Evolutionary conservation across 1,140 invertebrate genomes (phyloP).

Genomic region (Drosophila micromelanica): DNA sequence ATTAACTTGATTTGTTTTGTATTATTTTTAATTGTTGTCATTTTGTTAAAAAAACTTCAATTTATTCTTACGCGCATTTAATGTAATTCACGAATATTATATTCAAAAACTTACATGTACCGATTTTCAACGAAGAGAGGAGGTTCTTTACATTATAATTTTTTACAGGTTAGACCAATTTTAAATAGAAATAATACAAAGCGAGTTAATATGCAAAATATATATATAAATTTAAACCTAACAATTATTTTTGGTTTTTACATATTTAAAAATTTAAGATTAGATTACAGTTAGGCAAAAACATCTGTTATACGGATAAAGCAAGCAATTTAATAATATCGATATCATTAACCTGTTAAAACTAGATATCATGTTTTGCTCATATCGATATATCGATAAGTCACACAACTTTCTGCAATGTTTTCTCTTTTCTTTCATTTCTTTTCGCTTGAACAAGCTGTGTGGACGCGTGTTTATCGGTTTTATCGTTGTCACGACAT

Average conservation of each 20-base stretch:
- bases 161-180: conserved; percentile 79
- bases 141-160: conserved; percentile 18
- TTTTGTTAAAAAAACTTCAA: conserved; percentile 48
- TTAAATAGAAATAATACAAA: conserved; percentile 70
- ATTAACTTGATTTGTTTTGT: conserved; percentile 58
- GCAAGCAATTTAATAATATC: not conserved
- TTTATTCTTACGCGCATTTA: conserved; percentile 70
- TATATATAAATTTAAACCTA: conserved; percentile 19
- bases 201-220: conserved; percentile 66
- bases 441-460: conserved; percentile 35
- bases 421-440: conserved; percentile 40
- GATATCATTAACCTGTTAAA: not conserved
- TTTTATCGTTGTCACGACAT: conserved; percentile 32
- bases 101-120: conserved; percentile 25
- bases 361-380: not conserved
- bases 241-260: not conserved
- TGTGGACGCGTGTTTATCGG: conserved; percentile 37
- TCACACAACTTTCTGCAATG: conserved; percentile 14
- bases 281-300: too few species aligned
- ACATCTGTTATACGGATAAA: not conserved
- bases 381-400: conserved; percentile 32
- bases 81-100: conserved; percentile 64
- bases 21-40: conserved; percentile 57
- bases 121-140: conserved; percentile 32
- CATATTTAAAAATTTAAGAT: too few species aligned